Evolutionary conservation across 2,113 vertebrate species (phyloP).

Genomic region (Melanostigma gelatinosum): DNA sequence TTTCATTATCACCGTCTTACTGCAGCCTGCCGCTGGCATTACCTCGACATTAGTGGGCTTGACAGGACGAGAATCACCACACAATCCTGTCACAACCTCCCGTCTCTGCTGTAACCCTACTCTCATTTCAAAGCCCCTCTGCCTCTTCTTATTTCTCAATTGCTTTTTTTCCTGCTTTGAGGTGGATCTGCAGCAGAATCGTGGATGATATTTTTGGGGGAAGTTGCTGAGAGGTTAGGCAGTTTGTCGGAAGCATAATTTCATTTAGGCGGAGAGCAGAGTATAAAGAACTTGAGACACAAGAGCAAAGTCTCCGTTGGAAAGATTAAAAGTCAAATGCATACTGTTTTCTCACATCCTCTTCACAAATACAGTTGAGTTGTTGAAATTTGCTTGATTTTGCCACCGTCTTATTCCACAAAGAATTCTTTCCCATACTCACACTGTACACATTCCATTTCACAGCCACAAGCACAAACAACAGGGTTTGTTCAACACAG

Average conservation of each 20-base stretch:
- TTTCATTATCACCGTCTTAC: conserved; percentile 98
- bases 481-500: conserved; percentile 20
- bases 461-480: conserved; percentile 15
- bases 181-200: conserved; percentile 58
- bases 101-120: conserved; percentile 74
- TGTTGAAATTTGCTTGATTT: conserved; percentile 4
- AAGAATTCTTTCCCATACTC: not conserved
- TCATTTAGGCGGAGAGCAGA: conserved; percentile 38
- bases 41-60: conserved; percentile 91
- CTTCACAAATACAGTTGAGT: not conserved
- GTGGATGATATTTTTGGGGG: conserved; percentile 44
- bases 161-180: conserved; percentile 46
- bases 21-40: conserved; percentile 93
- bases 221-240: conserved; percentile 49
- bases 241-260: conserved; percentile 43
- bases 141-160: conserved; percentile 63
- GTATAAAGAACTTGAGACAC: conserved; percentile 38
- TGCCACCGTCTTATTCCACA: not conserved
- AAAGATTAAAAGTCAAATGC: not conserved
- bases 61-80: conserved; percentile 94
- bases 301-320: not conserved
- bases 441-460: conserved; percentile 10
- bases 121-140: conserved; percentile 75
- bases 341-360: not conserved
- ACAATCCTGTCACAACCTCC: conserved; percentile 94